Conservation (phyloP, 2,113 vertebrate species). For the Fregata magnificens region DNA sequence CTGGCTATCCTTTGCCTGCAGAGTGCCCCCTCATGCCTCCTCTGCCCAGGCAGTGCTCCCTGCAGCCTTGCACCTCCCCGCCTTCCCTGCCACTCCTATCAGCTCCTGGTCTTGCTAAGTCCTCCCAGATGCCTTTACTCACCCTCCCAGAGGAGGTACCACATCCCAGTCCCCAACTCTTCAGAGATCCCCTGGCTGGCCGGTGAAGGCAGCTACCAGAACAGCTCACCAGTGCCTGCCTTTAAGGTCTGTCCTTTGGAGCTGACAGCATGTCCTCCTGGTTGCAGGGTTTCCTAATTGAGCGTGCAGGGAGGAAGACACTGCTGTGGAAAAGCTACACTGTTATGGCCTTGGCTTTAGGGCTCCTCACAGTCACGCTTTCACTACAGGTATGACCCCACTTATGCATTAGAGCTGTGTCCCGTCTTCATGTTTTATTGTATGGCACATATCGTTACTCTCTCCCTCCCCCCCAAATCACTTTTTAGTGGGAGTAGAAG, state of each 20-base stretch:
- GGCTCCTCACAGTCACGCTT: slow-evolving; percentile 76
- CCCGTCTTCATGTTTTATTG: background rate
- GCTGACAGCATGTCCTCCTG: background rate
- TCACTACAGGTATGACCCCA: slow-evolving; percentile 74
- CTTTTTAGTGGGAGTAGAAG: background rate
- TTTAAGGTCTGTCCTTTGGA: background rate
- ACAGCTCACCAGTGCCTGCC: background rate
- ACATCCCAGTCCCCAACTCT: background rate
- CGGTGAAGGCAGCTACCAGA: background rate
- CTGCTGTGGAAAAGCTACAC: slow-evolving; percentile 72
- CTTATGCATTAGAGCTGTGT: background rate
- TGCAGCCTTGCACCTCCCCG: background rate
- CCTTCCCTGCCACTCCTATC: background rate
- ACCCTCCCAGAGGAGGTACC: background rate
- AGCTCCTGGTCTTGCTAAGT: background rate
- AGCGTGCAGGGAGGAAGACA: slow-evolving; percentile 69
- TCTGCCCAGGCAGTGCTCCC: background rate
- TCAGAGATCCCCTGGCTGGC: background rate
- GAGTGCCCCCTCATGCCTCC: background rate
- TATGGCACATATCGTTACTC: background rate
- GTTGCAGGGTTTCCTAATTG: slow-evolving; percentile 76
- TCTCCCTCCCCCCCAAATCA: background rate
- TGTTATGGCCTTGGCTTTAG: slow-evolving; percentile 68
- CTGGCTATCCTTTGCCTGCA: background rate
- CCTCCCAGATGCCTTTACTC: background rate